phyloP scores from a whole-genome alignment of 1,140 invertebrate species.

The Trinorchestia longiramus region DNA sequence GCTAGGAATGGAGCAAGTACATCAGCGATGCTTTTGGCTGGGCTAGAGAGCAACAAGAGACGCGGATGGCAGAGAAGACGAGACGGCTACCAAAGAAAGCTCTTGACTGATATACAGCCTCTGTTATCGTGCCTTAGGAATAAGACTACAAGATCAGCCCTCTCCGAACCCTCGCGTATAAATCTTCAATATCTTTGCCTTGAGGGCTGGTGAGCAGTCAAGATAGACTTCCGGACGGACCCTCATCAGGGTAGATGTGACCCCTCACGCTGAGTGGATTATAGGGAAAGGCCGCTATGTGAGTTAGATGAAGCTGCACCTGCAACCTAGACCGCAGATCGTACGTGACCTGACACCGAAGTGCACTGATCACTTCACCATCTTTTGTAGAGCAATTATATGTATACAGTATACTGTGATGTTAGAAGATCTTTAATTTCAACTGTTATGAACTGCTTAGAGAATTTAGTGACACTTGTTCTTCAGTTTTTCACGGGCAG shows the following conservation, averaged over 20 bases:
- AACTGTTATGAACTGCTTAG: too few relatives aligned
- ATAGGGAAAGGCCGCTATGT: neutral
- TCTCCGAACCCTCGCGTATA: constrained; percentile 34
- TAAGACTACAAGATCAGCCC: constrained; percentile 37
- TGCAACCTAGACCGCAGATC: neutral
- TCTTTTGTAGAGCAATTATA: neutral
- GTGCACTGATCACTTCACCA: neutral
- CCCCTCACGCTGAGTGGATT: neutral
- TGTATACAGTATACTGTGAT: too few relatives aligned
- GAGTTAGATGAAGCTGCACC: neutral
- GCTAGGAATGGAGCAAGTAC: neutral
- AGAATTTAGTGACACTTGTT: too few relatives aligned
- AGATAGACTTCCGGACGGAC: neutral
- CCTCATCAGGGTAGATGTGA: neutral
- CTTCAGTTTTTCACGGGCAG: too few relatives aligned
- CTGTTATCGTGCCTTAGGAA: constrained; percentile 20
- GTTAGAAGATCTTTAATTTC: too few relatives aligned
- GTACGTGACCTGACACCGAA: neutral
- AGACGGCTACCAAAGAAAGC: neutral
- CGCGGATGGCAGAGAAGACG: neutral
- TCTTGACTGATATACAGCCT: constrained; percentile 11
- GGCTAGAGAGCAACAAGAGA: neutral
- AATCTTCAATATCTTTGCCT: constrained; percentile 45
- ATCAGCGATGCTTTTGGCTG: neutral
- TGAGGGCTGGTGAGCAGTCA: constrained; percentile 34